Evolutionary conservation across 2,888 invertebrate genomes (phyloP).

Genomic region (Idaea biselata): DNA sequence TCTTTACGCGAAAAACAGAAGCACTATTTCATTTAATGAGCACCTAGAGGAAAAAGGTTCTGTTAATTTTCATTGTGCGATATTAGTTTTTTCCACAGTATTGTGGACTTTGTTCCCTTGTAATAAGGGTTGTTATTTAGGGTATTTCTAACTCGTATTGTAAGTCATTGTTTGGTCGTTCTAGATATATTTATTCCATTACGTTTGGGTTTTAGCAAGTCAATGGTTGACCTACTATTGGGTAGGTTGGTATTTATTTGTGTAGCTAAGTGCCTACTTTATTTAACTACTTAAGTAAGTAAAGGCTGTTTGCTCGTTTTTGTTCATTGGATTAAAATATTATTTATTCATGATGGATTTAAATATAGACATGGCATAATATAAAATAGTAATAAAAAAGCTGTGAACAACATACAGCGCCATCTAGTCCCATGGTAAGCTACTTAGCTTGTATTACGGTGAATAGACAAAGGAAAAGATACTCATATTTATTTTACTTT

Average conservation of each 20-base stretch:
- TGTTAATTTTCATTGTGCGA: conserved; percentile 18
- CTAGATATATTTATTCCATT: neutral
- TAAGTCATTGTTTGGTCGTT: neutral
- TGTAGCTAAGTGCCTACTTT: neutral
- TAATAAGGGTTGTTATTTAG: neutral
- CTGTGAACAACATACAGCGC: no score
- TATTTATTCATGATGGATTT: no score
- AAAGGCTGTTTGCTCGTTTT: neutral
- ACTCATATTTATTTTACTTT: no score
- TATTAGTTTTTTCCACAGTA: conserved; percentile 1
- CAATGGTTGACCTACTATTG: neutral
- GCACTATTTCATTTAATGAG: conserved; percentile 25
- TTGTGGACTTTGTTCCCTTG: neutral
- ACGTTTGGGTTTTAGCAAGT: neutral
- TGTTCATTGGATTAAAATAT: neutral
- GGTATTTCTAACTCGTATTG: neutral
- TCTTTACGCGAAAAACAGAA: conserved; percentile 21
- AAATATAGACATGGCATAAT: no score
- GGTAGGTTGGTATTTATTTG: neutral
- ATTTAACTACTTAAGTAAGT: neutral
- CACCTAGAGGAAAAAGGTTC: conserved; percentile 23
- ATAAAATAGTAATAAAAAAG: no score
- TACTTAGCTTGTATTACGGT: no score
- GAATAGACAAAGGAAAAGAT: no score
- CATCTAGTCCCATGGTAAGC: no score